These are phyloP conservation scores for Pachliopta kotzebuea DNA, from an alignment of 2,888 invertebrate species.

Conservation along the genomic window DNA sequence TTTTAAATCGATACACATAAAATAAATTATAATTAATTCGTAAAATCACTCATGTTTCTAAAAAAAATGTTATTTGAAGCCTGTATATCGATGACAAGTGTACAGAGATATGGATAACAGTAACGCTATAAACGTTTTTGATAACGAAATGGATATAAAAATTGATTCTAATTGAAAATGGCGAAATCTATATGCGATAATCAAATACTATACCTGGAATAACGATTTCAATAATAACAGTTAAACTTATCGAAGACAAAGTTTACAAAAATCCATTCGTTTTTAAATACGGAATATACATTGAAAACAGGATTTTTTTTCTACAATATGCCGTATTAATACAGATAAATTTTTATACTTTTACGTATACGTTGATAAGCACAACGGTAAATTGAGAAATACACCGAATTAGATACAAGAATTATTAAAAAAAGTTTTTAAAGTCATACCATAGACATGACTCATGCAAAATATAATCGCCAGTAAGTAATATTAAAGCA, in stretches of 20 bases:
- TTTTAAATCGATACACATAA: not conserved
- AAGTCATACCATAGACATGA: too few relatives aligned
- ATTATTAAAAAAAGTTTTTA: too few relatives aligned
- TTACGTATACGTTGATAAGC: too few relatives aligned
- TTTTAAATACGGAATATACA: not conserved
- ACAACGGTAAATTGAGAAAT: too few relatives aligned
- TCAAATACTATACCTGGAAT: not conserved
- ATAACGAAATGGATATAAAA: constrained; percentile 8
- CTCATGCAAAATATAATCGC: too few relatives aligned
- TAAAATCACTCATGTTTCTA: not conserved
- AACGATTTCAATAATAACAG: not conserved
- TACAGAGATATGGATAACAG: constrained; percentile 12
- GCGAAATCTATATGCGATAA: constrained; percentile 3
- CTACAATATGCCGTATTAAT: too few relatives aligned
- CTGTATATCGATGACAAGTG: constrained; percentile 3
- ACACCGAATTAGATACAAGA: too few relatives aligned
- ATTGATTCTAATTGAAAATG: constrained; percentile 9
- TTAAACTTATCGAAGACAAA: not conserved
- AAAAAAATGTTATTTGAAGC: not conserved
- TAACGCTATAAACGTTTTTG: constrained; percentile 4
- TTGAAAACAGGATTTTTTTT: too few relatives aligned
- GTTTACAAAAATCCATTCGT: not conserved
- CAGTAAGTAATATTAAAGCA: not conserved
- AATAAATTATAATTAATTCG: not conserved
- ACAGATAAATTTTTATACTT: too few relatives aligned